These are phyloP conservation scores for Parnassius orleans DNA, from an alignment of 2,888 invertebrate species.

Conservation along the genomic window DNA sequence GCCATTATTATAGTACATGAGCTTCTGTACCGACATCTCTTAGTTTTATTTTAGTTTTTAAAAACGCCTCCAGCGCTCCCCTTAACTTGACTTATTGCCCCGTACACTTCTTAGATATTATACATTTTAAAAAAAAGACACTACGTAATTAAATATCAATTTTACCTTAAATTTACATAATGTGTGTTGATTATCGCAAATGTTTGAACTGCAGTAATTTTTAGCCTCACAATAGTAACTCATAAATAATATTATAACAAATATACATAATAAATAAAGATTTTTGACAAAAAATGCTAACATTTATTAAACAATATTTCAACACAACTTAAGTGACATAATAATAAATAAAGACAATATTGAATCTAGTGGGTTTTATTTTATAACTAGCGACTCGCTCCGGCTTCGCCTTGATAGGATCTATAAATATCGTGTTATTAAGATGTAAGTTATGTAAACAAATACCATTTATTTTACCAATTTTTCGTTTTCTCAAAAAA, in stretches of 20 bases:
- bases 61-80: no score
- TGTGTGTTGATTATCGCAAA: constrained; percentile 52
- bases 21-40: no score
- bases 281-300: background rate
- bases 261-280: background rate
- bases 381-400: no score
- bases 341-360: background rate
- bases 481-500: no score
- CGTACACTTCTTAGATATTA: background rate
- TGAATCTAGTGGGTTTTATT: background rate
- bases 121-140: background rate
- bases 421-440: no score
- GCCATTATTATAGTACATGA: no score
- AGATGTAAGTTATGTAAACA: no score
- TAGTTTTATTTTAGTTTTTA: no score
- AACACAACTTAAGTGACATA: background rate
- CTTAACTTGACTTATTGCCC: no score
- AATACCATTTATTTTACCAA: no score
- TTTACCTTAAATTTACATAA: constrained; percentile 59
- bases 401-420: no score
- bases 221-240: constrained; percentile 31
- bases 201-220: constrained; percentile 48
- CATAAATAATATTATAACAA: constrained; percentile 27
- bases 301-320: constrained; percentile 3
- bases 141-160: background rate